Evolutionary conservation across 2,888 invertebrate species (phyloP).

Genomic region (Alcis repandata): DNA sequence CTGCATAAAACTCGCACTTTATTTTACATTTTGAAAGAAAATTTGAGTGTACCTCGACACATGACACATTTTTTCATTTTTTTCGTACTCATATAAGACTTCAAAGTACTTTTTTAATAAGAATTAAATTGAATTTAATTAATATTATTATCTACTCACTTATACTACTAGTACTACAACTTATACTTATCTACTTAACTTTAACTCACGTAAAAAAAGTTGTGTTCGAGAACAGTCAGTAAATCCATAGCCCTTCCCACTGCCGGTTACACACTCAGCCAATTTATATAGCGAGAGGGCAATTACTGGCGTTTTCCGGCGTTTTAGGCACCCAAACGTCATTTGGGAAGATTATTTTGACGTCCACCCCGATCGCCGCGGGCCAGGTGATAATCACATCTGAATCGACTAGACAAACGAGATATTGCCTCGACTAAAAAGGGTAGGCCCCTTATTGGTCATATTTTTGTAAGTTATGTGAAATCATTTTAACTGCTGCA

Average conservation of each 20-base stretch:
- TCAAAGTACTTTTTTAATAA: no score
- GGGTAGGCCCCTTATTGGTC: conserved; percentile 25
- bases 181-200: no score
- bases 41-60: no score
- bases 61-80: no score
- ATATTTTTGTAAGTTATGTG: neutral
- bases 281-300: conserved; percentile 81
- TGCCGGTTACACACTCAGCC: conserved; percentile 78
- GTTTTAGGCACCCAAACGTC: conserved; percentile 75
- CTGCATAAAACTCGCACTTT: no score
- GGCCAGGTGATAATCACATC: conserved; percentile 61
- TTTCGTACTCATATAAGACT: no score
- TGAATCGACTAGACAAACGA: conserved; percentile 45
- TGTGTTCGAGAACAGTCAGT: conserved; percentile 54
- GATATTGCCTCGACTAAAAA: conserved; percentile 43
- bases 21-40: no score
- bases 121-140: no score
- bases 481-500: no score
- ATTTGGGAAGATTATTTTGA: conserved; percentile 77
- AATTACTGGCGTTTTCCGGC: conserved; percentile 77
- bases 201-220: no score
- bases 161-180: no score
- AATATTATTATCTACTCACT: no score
- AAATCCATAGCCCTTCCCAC: conserved; percentile 64
- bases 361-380: conserved; percentile 56